Evolutionary conservation across 2,113 vertebrate genomes (phyloP).

Genomic region (Catharus fuscescens): DNA sequence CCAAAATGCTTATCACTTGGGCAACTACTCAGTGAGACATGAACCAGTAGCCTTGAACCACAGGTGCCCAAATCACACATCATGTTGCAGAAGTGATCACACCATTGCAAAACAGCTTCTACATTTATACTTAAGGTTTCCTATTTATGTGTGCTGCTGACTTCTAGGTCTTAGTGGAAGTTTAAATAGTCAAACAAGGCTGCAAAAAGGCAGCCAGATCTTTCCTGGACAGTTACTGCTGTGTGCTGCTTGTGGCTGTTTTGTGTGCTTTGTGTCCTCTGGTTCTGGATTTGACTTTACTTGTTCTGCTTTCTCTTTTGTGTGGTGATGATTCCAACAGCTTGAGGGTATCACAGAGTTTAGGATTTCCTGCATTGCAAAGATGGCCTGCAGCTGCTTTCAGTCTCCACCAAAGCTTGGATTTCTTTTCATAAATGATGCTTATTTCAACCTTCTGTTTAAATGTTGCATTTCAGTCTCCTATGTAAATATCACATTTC

Average conservation of each 20-base stretch:
- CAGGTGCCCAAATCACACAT: neutral
- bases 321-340: neutral
- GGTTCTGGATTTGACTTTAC: neutral
- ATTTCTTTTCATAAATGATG: neutral
- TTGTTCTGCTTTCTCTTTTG: neutral
- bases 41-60: neutral
- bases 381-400: neutral
- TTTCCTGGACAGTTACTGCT: neutral
- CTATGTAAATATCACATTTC: neutral
- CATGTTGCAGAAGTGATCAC: neutral
- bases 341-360: neutral
- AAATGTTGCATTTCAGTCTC: neutral
- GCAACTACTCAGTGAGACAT: neutral
- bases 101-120: neutral
- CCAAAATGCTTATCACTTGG: neutral
- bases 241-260: neutral
- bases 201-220: neutral
- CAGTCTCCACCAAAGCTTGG: neutral
- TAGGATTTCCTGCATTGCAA: neutral
- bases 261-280: accelerated
- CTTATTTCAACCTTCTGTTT: neutral
- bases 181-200: neutral
- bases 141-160: neutral
- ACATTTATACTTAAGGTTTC: neutral
- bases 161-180: neutral